These are phyloP conservation scores for Lissonota sp. DNA, from an alignment of 2,888 invertebrate species.

Conservation along the genomic window DNA sequence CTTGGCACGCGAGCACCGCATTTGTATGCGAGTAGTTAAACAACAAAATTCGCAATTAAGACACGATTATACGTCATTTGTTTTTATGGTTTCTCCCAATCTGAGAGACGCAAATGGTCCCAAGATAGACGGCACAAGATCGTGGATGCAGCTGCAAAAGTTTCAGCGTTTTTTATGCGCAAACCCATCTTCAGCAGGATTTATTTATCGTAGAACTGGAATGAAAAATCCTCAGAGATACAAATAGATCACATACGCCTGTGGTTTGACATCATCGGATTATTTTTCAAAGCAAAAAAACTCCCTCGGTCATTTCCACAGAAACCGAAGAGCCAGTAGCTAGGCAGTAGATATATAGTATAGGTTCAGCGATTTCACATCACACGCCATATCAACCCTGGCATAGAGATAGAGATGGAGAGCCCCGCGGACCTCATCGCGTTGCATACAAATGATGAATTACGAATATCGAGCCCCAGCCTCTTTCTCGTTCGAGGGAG, in stretches of 20 bases:
- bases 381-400: conserved; percentile 18
- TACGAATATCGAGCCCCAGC: conserved; percentile 79
- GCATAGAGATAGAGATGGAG: not conserved
- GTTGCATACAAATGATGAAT: conserved; percentile 83
- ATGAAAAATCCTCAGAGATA: not conserved
- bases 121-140: too few relatives aligned
- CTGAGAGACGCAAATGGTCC: too few relatives aligned
- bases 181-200: too few relatives aligned
- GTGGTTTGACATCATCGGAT: conserved; percentile 66
- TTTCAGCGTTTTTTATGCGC: too few relatives aligned
- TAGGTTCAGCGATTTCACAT: conserved; percentile 52
- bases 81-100: not conserved
- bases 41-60: conserved; percentile 37
- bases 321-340: conserved; percentile 54
- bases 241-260: conserved; percentile 20
- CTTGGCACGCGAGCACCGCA: conserved; percentile 5
- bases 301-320: conserved; percentile 12
- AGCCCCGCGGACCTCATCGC: conserved; percentile 73
- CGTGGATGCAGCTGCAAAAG: too few relatives aligned
- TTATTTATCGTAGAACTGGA: too few relatives aligned
- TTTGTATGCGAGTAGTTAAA: conserved; percentile 33
- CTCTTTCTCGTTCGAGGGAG: conserved; percentile 41
- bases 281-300: conserved; percentile 58
- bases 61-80: conserved; percentile 17
- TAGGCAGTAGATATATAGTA: conserved; percentile 57